A percentile compares a stretch with the other conserved stretches of the same genome.
phyloP scores from a whole-genome alignment of 2,888 invertebrate genomes.

The Pseudococcus jackbeardsleyi region DNA sequence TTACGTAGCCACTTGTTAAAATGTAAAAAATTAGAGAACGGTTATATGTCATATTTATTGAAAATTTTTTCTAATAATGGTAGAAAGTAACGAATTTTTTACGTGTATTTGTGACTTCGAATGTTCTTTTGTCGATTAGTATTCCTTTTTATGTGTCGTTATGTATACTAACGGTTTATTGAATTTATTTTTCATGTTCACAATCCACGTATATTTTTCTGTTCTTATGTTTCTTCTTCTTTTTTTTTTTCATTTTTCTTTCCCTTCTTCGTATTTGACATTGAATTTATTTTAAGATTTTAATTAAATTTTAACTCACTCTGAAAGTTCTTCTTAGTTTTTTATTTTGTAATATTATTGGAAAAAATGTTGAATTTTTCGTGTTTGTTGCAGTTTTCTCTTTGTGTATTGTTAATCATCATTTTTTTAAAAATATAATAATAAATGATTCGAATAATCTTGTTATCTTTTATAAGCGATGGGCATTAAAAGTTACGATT shows the following conservation, averaged over 20 bases:
- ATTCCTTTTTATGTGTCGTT: slow-evolving; percentile 57
- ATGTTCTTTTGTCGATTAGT: slow-evolving; percentile 56
- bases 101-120: slow-evolving; percentile 56
- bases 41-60: slow-evolving; percentile 58
- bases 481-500: slow-evolving; percentile 45
- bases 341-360: slow-evolving; percentile 53
- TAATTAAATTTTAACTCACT: slow-evolving; percentile 61
- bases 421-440: slow-evolving; percentile 34
- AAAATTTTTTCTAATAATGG: slow-evolving; percentile 63
- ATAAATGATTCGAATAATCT: slow-evolving; percentile 25
- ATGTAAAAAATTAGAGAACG: slow-evolving; percentile 63
- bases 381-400: slow-evolving; percentile 59
- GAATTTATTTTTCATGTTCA: slow-evolving; percentile 22
- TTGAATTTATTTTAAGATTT: slow-evolving; percentile 61
- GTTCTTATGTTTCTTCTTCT: not conserved
- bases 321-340: slow-evolving; percentile 60
- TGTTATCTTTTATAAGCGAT: slow-evolving; percentile 16
- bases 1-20: slow-evolving; percentile 62
- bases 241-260: slow-evolving; percentile 16
- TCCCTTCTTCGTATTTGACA: slow-evolving; percentile 46
- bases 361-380: slow-evolving; percentile 57
- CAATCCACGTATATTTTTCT: slow-evolving; percentile 40
- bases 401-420: slow-evolving; percentile 49
- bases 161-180: slow-evolving; percentile 42
- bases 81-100: slow-evolving; percentile 57